A percentile compares a stretch with the other conserved stretches of the same genome.
Conservation (phyloP, 1,140 invertebrate species). For the Hirudo medicinalis region DNA sequence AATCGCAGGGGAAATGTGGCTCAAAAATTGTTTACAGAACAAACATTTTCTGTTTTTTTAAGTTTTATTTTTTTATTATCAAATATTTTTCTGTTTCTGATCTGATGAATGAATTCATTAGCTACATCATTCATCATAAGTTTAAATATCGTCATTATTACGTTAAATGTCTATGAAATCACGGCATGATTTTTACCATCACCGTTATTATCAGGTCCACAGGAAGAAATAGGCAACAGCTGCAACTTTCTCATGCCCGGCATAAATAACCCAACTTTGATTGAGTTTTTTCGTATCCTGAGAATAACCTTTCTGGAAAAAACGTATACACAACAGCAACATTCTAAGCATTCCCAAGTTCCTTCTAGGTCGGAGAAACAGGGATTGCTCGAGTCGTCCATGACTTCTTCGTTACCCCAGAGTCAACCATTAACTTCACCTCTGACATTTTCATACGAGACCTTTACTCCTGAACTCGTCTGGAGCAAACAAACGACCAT, state of each 20-base stretch:
- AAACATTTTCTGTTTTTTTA: too few relatives aligned
- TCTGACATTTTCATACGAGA: slow-evolving; percentile 13
- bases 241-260: slow-evolving; percentile 17
- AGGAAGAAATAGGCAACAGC: slow-evolving; percentile 8
- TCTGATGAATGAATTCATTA: too few relatives aligned
- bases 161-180: not conserved
- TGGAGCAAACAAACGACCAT: not conserved
- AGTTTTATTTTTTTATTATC: too few relatives aligned
- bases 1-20: too few relatives aligned
- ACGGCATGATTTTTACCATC: not conserved
- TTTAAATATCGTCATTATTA: not conserved
- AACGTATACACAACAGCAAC: not conserved
- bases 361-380: not conserved
- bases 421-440: not conserved
- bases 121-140: not conserved
- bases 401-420: not conserved
- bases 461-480: slow-evolving; percentile 18
- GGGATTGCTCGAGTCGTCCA: slow-evolving; percentile 33
- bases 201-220: slow-evolving; percentile 18
- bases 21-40: too few relatives aligned
- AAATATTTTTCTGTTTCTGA: too few relatives aligned
- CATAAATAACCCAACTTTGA: not conserved
- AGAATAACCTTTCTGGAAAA: slow-evolving; percentile 10
- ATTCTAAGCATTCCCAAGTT: not conserved
- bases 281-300: slow-evolving; percentile 18